These are phyloP conservation scores for Daktulosphaira vitifoliae DNA, from an alignment of 1,140 invertebrate species.

Conservation along the genomic window DNA sequence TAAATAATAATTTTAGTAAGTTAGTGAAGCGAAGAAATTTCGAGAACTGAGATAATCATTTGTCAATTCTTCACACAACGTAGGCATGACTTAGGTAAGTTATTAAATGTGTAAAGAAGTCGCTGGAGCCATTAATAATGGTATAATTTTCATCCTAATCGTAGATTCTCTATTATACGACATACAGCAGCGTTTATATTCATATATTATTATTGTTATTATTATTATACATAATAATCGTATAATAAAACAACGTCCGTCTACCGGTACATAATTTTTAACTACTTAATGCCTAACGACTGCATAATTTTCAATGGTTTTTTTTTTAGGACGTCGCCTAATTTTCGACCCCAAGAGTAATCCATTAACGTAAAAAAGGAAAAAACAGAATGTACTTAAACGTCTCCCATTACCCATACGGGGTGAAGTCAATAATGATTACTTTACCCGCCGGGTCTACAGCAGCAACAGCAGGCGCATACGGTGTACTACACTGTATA, in stretches of 20 bases:
- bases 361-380: slow-evolving; percentile 17
- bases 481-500: not conserved
- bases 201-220: too few relatives aligned
- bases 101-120: too few relatives aligned
- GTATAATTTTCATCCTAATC: too few relatives aligned
- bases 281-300: not conserved
- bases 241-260: slow-evolving; percentile 1
- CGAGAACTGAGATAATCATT: too few relatives aligned
- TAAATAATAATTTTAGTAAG: too few relatives aligned
- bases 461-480: not conserved
- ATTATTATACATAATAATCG: too few relatives aligned
- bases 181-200: too few relatives aligned
- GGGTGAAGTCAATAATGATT: slow-evolving; percentile 19
- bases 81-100: too few relatives aligned
- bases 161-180: too few relatives aligned
- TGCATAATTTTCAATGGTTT: not conserved
- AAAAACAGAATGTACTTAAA: slow-evolving; percentile 7
- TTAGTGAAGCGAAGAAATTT: too few relatives aligned
- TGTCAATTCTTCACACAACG: too few relatives aligned
- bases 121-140: too few relatives aligned
- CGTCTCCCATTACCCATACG: slow-evolving; percentile 21
- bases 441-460: not conserved
- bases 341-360: slow-evolving; percentile 6
- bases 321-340: not conserved
- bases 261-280: not conserved